These are phyloP conservation scores for Yponomeuta evonymella DNA, from an alignment of 2,888 invertebrate species.

Conservation along the genomic window DNA sequence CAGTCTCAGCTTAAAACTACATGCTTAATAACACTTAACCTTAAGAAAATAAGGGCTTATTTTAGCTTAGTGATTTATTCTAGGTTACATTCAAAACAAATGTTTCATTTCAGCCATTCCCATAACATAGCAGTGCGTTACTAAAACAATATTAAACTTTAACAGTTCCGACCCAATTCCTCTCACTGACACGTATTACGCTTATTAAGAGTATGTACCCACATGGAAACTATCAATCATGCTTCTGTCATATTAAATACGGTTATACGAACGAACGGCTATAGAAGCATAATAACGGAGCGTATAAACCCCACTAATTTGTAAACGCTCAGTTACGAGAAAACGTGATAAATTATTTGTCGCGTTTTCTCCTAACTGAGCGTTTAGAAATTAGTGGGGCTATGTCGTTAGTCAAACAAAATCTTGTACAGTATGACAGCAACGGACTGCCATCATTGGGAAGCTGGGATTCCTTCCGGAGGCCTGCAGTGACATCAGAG, in stretches of 20 bases:
- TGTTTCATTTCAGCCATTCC: not conserved
- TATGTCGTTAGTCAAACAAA: not conserved
- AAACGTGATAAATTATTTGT: no score
- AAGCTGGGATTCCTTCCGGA: no score
- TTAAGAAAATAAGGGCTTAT: not conserved
- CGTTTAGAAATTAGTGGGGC: not conserved
- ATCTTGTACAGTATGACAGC: not conserved
- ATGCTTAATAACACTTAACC: not conserved
- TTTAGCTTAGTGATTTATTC: not conserved
- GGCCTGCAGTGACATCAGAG: no score
- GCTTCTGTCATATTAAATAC: slow-evolving; percentile 40
- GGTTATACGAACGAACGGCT: not conserved
- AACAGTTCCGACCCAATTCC: slow-evolving; percentile 23
- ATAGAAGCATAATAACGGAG: not conserved
- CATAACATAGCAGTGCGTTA: slow-evolving; percentile 3
- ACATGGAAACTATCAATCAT: slow-evolving; percentile 51
- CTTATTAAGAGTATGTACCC: slow-evolving; percentile 36
- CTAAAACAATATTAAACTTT: slow-evolving; percentile 5
- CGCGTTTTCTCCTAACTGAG: not conserved
- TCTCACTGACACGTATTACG: slow-evolving; percentile 30
- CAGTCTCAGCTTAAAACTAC: not conserved
- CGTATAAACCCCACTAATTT: not conserved
- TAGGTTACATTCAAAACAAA: not conserved
- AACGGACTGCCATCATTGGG: no score
- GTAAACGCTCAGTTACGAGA: not conserved